Percentiles rank a stretch among this genome's conserved stretches.
Evolutionary conservation across 1,140 invertebrate species (phyloP).

Genomic region (Lordiphosa collinella): DNA sequence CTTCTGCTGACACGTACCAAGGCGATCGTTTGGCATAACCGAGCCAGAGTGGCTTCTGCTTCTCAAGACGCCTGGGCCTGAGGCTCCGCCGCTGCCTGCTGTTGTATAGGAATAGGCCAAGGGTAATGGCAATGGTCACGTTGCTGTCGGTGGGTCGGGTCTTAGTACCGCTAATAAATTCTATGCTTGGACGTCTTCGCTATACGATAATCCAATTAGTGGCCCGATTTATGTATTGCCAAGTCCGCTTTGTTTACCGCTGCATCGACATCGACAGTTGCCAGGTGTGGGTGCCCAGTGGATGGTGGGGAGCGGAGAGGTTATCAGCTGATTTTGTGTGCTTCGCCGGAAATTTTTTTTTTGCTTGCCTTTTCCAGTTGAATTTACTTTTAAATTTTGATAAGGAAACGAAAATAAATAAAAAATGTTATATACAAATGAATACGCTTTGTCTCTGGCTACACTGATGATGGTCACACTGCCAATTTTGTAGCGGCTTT

Average conservation of each 20-base stretch:
- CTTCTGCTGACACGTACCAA: constrained; percentile 32
- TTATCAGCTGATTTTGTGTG: no score
- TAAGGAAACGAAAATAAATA: constrained; percentile 21
- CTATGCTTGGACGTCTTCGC: no score
- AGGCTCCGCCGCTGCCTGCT: background rate
- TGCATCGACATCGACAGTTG: no score
- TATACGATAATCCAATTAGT: constrained; percentile 32
- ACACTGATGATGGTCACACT: no score
- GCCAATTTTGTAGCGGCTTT: no score
- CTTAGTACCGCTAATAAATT: no score
- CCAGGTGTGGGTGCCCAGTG: no score
- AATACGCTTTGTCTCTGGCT: no score
- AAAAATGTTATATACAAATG: background rate
- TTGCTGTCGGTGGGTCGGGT: background rate
- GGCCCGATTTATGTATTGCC: background rate
- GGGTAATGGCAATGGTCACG: constrained; percentile 6
- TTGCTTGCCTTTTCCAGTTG: background rate
- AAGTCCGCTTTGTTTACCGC: constrained; percentile 12
- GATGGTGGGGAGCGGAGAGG: no score
- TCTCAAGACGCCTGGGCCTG: background rate
- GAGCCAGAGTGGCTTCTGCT: constrained; percentile 33
- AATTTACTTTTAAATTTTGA: constrained; percentile 37
- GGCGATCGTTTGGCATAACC: constrained; percentile 45
- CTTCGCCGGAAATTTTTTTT: background rate
- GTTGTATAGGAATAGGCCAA: constrained; percentile 1